Evolutionary conservation across 2,113 vertebrate species (phyloP).

Genomic region (Triplophysa tibetana): DNA sequence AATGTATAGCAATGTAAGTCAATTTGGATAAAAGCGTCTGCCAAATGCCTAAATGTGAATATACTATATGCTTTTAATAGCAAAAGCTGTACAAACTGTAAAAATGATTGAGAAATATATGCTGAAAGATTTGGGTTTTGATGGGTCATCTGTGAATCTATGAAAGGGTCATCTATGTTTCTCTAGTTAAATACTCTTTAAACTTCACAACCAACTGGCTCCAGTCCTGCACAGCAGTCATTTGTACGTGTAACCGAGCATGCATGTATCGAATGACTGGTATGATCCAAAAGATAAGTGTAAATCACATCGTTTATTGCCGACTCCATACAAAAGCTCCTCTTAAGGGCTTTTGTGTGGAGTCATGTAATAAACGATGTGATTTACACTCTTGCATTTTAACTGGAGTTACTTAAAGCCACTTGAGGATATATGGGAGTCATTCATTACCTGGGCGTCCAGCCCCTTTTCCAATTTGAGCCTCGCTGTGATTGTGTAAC

Average conservation of each 20-base stretch:
- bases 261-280: conserved; percentile 19
- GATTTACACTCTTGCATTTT: conserved; percentile 34
- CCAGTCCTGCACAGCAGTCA: conserved; percentile 25
- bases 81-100: too few relatives aligned
- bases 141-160: too few relatives aligned
- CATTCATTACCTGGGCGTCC: conserved; percentile 42
- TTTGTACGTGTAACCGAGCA: conserved; percentile 39
- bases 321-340: conserved; percentile 19
- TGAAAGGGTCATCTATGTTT: not conserved
- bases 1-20: too few relatives aligned
- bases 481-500: conserved; percentile 33
- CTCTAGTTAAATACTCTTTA: conserved; percentile 32
- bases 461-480: conserved; percentile 34
- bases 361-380: conserved; percentile 44
- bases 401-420: conserved; percentile 42
- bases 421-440: conserved; percentile 28
- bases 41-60: too few relatives aligned
- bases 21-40: too few relatives aligned
- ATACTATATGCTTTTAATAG: too few relatives aligned
- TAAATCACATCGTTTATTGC: conserved; percentile 46
- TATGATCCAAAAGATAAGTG: conserved; percentile 24
- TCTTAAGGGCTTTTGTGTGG: conserved; percentile 34
- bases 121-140: not conserved
- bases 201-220: conserved; percentile 1
- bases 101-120: too few relatives aligned